A percentile compares a stretch with the other conserved stretches of the same genome.
These are phyloP conservation scores for Sus cebifrons DNA, from an alignment of 2,797 vertebrate species.

Conservation along the genomic window DNA sequence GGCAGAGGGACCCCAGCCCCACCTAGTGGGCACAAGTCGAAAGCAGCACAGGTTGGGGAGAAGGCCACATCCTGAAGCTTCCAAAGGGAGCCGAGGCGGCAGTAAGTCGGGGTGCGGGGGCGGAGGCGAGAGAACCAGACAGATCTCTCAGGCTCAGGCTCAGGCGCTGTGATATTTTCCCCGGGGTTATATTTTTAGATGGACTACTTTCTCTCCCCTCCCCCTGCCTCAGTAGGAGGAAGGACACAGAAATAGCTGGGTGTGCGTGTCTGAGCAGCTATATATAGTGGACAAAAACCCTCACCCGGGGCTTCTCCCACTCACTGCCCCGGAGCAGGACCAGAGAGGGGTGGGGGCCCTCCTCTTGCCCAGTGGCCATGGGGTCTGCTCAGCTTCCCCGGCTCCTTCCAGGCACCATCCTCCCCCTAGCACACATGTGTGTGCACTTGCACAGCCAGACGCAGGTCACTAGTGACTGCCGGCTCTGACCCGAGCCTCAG, in stretches of 20 bases:
- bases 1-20: not conserved
- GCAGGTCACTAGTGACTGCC: not conserved
- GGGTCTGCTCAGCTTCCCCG: not conserved
- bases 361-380: not conserved
- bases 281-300: constrained; percentile 79
- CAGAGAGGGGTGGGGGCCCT: not conserved
- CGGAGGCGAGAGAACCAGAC: constrained; percentile 74
- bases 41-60: not conserved
- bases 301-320: constrained; percentile 63
- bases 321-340: not conserved
- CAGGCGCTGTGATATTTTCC: constrained; percentile 66
- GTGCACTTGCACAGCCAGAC: not conserved
- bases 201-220: constrained; percentile 87
- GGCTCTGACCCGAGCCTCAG: not conserved
- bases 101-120: constrained; percentile 75
- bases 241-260: constrained; percentile 82
- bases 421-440: too few relatives aligned
- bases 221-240: constrained; percentile 84
- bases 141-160: constrained; percentile 62
- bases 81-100: constrained; percentile 41
- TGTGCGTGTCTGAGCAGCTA: constrained; percentile 75
- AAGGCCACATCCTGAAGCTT: not conserved
- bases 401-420: not conserved
- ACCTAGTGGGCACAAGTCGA: not conserved
- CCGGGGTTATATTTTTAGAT: constrained; percentile 85